Conservation (phyloP, 2,113 vertebrate species). For the Sigmodon hispidus region DNA sequence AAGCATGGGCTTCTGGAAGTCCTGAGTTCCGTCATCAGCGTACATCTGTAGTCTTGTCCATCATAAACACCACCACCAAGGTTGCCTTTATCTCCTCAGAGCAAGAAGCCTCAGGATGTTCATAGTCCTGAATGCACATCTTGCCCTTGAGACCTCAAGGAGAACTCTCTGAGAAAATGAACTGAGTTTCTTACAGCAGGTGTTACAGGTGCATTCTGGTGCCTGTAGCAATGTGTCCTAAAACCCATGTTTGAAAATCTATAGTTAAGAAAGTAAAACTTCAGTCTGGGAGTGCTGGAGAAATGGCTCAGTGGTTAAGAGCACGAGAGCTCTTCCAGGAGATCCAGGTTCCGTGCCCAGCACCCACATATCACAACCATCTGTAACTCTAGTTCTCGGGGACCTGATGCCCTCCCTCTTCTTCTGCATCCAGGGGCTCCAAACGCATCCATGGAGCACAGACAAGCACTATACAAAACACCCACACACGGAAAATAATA, state of each 20-base stretch:
- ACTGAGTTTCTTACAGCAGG: too few species aligned
- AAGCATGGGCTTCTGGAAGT: background rate
- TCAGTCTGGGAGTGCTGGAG: background rate
- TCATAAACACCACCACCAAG: background rate
- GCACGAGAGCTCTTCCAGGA: background rate
- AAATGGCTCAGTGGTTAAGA: too few species aligned
- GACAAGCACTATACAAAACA: background rate
- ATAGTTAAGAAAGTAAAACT: background rate
- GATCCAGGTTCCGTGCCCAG: background rate
- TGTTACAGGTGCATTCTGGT: rapidly evolving
- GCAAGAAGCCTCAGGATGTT: background rate
- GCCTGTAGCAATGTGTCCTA: background rate
- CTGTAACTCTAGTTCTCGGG: background rate
- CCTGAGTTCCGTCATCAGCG: background rate
- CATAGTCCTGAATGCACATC: background rate
- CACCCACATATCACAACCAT: background rate
- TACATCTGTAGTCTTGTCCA: background rate
- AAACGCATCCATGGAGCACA: background rate
- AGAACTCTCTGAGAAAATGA: background rate
- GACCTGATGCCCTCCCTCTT: too few species aligned
- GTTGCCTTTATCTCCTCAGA: too few species aligned
- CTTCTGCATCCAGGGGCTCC: background rate
- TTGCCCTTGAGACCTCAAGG: background rate
- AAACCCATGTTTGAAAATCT: background rate
- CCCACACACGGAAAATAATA: background rate